A percentile compares a stretch with the other conserved stretches of the same genome.
phyloP scores from a whole-genome alignment of 2,797 vertebrate genomes.

The Rhinophrynus dorsalis region DNA sequence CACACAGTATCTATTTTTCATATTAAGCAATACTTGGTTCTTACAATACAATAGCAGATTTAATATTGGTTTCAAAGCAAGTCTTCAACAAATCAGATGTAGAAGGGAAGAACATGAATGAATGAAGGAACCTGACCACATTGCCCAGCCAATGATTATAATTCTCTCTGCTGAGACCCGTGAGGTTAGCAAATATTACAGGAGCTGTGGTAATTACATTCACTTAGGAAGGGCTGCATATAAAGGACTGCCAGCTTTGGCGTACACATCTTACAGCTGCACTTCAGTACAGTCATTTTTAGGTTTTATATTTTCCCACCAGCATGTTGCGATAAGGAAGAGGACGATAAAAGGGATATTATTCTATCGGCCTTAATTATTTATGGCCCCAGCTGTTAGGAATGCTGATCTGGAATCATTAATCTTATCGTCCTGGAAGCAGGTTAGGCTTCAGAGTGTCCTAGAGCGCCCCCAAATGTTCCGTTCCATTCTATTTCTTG shows the following conservation, averaged over 20 bases:
- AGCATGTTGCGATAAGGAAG: conserved; percentile 1
- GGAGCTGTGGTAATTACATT: conserved; percentile 36
- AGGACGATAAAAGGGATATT: conserved; percentile 41
- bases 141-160: conserved; percentile 9
- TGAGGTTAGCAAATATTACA: conserved; percentile 42
- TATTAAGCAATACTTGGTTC: too few species aligned
- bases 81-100: too few species aligned
- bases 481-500: conserved; percentile 27
- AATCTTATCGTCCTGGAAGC: conserved; percentile 35
- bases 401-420: conserved; percentile 28
- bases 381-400: conserved; percentile 43
- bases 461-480: conserved; percentile 31
- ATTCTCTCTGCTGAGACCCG: conserved; percentile 5
- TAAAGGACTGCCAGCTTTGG: conserved; percentile 28
- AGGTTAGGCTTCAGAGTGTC: conserved; percentile 25
- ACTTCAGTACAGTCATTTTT: conserved; percentile 30
- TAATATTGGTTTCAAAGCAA: too few species aligned
- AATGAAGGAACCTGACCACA: not conserved
- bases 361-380: conserved; percentile 41
- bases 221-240: conserved; percentile 24
- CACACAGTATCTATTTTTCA: too few species aligned
- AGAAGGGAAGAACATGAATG: too few species aligned
- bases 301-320: conserved; percentile 5
- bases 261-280: conserved; percentile 10
- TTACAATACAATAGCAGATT: too few species aligned